phyloP scores from a whole-genome alignment of 1,140 invertebrate genomes.

The Diabrotica undecimpunctata region DNA sequence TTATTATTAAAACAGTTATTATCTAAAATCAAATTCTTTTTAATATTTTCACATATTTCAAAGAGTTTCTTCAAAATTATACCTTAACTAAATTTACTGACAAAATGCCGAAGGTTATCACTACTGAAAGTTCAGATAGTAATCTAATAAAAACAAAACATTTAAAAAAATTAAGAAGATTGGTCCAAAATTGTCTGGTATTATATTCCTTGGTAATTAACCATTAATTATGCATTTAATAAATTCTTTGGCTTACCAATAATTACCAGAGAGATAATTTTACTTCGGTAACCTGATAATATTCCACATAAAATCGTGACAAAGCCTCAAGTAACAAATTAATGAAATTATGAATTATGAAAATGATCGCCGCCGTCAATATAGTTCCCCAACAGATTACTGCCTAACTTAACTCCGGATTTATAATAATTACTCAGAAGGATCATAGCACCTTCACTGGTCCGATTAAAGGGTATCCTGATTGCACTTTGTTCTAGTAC shows the following conservation, averaged over 20 bases:
- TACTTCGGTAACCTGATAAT: constrained; percentile 46
- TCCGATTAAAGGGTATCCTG: constrained; percentile 20
- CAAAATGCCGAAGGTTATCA: too few relatives aligned
- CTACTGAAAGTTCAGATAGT: neutral
- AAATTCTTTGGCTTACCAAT: constrained; percentile 46
- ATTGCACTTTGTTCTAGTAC: constrained; percentile 20
- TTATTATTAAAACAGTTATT: too few relatives aligned
- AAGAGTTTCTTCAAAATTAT: too few relatives aligned
- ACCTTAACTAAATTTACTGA: too few relatives aligned
- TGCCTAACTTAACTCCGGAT: neutral
- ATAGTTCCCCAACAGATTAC: constrained; percentile 30
- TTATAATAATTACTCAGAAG: constrained; percentile 15
- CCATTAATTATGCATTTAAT: constrained; percentile 48
- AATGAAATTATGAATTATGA: constrained; percentile 51
- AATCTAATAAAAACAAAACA: constrained; percentile 13
- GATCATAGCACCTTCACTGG: constrained; percentile 8
- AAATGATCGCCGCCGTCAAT: constrained; percentile 46
- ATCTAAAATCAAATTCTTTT: too few relatives aligned
- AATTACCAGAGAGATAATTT: constrained; percentile 46
- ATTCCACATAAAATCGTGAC: constrained; percentile 49
- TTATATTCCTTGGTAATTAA: constrained; percentile 39
- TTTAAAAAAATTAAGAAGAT: constrained; percentile 16
- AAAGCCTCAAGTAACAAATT: constrained; percentile 50
- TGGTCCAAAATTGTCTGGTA: constrained; percentile 27
- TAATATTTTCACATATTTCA: too few relatives aligned